Conservation (phyloP, 2,113 vertebrate genomes). For the human (Homo sapiens) region DNA sequence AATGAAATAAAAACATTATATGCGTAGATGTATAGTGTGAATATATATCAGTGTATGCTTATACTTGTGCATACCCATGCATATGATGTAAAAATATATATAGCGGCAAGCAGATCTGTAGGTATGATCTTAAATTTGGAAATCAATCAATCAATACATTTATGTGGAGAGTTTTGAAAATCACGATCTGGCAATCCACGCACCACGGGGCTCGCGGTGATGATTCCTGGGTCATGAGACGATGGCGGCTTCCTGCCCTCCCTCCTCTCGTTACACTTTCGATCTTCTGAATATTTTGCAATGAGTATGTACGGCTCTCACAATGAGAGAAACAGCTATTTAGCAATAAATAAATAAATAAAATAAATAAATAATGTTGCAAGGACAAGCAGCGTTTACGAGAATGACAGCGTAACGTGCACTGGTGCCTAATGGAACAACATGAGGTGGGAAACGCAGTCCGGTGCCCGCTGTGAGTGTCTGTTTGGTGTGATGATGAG, state of each 20-base stretch:
- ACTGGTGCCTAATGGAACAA: rapidly evolving
- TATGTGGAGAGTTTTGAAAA: not conserved
- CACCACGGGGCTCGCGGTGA: rapidly evolving
- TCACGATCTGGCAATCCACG: rapidly evolving
- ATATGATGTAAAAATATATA: not conserved
- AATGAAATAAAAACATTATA: not conserved
- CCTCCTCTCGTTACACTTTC: not conserved
- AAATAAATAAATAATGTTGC: not conserved
- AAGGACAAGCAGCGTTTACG: not conserved
- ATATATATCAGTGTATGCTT: not conserved
- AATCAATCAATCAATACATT: not conserved
- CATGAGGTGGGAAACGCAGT: rapidly evolving
- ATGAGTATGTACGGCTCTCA: not conserved
- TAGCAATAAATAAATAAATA: conserved; percentile 27
- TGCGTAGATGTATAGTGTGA: no score
- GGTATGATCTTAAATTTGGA: not conserved
- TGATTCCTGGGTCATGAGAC: not conserved
- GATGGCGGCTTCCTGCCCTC: rapidly evolving
- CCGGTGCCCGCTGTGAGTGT: not conserved
- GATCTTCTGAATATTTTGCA: conserved; percentile 30
- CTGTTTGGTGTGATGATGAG: rapidly evolving
- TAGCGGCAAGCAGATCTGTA: not conserved
- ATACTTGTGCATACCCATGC: not conserved
- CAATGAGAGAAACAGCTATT: not conserved
- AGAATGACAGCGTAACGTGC: rapidly evolving